Percentiles rank a stretch among this genome's conserved stretches.
Conservation (phyloP, 2,113 vertebrate species). For the Myiozetetes cayanensis region DNA sequence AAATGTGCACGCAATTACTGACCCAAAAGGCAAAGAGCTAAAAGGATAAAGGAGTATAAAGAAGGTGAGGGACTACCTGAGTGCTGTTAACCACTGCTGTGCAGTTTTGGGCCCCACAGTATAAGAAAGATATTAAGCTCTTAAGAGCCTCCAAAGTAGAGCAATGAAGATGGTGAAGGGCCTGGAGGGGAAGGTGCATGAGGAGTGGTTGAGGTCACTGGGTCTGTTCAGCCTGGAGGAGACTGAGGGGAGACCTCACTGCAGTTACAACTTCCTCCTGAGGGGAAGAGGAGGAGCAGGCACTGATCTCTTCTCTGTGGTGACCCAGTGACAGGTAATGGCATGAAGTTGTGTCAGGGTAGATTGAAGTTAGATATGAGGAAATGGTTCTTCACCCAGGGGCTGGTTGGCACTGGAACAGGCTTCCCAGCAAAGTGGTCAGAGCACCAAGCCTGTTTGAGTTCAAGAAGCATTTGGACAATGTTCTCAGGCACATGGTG, state of each 20-base stretch:
- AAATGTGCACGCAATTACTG: not conserved
- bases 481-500: not conserved
- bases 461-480: fast-evolving
- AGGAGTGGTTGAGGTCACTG: not conserved
- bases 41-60: not conserved
- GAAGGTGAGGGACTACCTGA: not conserved
- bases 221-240: not conserved
- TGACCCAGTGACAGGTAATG: not conserved
- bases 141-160: not conserved
- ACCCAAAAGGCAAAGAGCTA: not conserved
- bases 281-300: not conserved
- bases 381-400: not conserved
- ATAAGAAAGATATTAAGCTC: not conserved
- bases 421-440: not conserved
- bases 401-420: not conserved
- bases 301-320: not conserved
- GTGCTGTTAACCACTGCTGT: not conserved
- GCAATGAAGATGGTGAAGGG: not conserved
- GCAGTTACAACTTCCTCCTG: not conserved
- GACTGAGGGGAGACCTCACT: not conserved
- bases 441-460: not conserved
- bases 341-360: not conserved
- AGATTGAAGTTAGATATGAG: not conserved
- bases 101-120: not conserved
- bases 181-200: fast-evolving